Conservation (phyloP, 2,888 invertebrate species). For the Drosophila helvetica region DNA sequence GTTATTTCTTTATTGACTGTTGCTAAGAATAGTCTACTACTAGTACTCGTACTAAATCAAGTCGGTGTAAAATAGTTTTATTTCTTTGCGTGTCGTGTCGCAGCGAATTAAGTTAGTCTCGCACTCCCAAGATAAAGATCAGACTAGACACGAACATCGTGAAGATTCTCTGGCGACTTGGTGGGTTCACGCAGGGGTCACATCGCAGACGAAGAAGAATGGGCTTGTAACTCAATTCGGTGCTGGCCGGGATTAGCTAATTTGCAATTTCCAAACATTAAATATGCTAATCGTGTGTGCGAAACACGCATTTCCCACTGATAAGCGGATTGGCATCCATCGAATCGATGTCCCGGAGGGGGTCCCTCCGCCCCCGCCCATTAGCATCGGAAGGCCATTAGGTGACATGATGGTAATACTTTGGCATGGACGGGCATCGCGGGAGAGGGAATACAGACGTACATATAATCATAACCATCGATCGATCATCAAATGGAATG, state of each 20-base stretch:
- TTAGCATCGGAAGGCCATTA: constrained; percentile 28
- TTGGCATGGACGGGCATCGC: neutral
- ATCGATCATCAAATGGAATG: constrained; percentile 39
- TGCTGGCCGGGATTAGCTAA: constrained; percentile 6
- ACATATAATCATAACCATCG: constrained; percentile 34
- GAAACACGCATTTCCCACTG: constrained; percentile 9
- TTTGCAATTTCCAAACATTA: constrained; percentile 41
- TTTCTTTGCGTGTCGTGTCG: constrained; percentile 23
- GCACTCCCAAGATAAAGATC: constrained; percentile 22
- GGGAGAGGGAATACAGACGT: neutral
- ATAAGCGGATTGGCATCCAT: constrained; percentile 1
- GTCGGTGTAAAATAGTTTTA: constrained; percentile 6
- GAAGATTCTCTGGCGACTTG: constrained; percentile 12
- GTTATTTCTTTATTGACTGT: no score
- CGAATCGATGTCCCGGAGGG: constrained; percentile 9
- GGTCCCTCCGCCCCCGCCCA: constrained; percentile 3
- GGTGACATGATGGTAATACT: constrained; percentile 15
- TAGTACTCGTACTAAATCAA: constrained; percentile 15
- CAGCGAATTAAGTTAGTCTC: constrained; percentile 18
- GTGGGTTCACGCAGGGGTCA: constrained; percentile 12
- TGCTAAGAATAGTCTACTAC: no score
- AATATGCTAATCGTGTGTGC: constrained; percentile 10
- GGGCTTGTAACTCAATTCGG: constrained; percentile 18
- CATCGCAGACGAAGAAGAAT: neutral
- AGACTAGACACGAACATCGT: constrained; percentile 19